Base-by-base conservation (phyloP, 2,888 invertebrate genomes). In the Eulithis testata region DNA sequence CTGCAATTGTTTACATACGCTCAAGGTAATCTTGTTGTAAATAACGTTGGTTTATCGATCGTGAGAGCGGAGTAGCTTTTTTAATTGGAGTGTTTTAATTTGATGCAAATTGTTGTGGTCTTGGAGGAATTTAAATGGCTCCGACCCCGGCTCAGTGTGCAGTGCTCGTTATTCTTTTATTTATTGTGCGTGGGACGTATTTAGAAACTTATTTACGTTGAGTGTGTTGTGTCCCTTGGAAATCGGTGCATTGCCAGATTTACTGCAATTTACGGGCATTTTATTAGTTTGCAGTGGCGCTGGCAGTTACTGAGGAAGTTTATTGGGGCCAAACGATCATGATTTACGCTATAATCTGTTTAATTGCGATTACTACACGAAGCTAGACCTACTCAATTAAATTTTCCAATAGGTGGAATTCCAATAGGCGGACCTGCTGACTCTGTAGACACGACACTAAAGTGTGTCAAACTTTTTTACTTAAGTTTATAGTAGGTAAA, bases 1-100 rank as follows among this genome's bases (percentile, higher is more conserved):
- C 77, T 88, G 76, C 85, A 89, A 88, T 93, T 93, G 93, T 93
- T 93, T 93, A 93, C 93, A 89, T 91, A 88, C 82, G 90, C 82
- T 83, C 88, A 93, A 93, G 93, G 93, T 93, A 86, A 90, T 84
- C 85, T 87, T 82, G 81, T 77, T 81, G 85, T 83, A 89, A 90
- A 90, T 89, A 90, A 86, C 86, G 76, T 84, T 86, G 84, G 85
- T 83, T 73, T 85, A 90, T 89, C 83, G 87, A 90, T 90, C 87
- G 80, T 71, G 64, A 75, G 69, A 66, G 64, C 64, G 31, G 49
- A 60, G 62, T 55, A 65, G 66, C 61, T 64, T 69, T 69, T 69
- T 58, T 71, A 70, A 73, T 70, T 67, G 66, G 68, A 62, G 57
- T 66, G 62, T 64, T 67, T 63, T 73, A 70, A 69, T 71, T 69